These are phyloP conservation scores for Lepisosteus osseus DNA, from an alignment of 2,113 vertebrate genomes.

Conservation along the genomic window DNA sequence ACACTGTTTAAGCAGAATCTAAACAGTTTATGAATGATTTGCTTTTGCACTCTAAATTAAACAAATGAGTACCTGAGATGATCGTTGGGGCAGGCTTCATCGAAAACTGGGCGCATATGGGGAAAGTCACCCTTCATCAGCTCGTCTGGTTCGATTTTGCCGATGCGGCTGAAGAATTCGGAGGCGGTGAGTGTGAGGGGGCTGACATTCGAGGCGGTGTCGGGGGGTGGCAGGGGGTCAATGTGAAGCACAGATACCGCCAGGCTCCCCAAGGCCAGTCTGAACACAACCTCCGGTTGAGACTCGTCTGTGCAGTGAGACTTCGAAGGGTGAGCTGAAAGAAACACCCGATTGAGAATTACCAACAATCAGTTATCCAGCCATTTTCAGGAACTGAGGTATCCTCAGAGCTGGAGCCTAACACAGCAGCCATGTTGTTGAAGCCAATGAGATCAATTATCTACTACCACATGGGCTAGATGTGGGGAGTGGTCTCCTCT, in stretches of 20 bases:
- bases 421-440: no score
- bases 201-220: conserved; percentile 72
- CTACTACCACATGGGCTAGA: no score
- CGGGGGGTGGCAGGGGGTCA: conserved; percentile 87
- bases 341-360: conserved; percentile 23
- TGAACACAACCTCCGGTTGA: conserved; percentile 86
- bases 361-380: background rate
- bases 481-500: no score
- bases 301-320: conserved; percentile 86
- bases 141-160: conserved; percentile 68
- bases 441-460: no score
- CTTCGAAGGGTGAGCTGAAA: conserved; percentile 85
- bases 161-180: conserved; percentile 81
- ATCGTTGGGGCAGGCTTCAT: conserved; percentile 90
- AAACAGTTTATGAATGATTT: no score
- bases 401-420: no score
- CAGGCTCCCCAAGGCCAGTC: conserved; percentile 75
- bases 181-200: conserved; percentile 81
- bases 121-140: conserved; percentile 75
- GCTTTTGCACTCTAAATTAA: no score
- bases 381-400: no score
- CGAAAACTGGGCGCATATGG: conserved; percentile 77
- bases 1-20: no score
- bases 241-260: conserved; percentile 92
- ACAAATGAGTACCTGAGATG: conserved; percentile 80